phyloP scores from a whole-genome alignment of 2,797 vertebrate genomes.

The Paedocypris micromegethes region DNA sequence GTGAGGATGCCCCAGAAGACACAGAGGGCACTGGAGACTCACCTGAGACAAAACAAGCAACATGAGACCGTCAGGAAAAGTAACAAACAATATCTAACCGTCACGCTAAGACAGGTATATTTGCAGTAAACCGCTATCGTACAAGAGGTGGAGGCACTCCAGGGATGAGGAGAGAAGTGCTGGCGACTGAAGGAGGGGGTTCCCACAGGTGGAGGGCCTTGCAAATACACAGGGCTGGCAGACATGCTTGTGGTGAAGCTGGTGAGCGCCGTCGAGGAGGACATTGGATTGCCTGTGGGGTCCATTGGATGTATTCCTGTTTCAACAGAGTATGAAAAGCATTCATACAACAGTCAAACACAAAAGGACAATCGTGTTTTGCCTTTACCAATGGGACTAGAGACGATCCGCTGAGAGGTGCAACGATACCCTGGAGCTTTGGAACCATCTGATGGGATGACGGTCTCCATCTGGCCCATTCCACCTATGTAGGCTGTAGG shows the following conservation, averaged over 20 bases:
- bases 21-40: slow-evolving; percentile 92
- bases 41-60: slow-evolving; percentile 64
- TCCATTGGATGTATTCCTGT: slow-evolving; percentile 80
- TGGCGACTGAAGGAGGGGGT: slow-evolving; percentile 96
- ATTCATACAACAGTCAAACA: background rate
- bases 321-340: slow-evolving; percentile 12
- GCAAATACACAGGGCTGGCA: slow-evolving; percentile 90
- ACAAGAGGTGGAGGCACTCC: slow-evolving; percentile 97
- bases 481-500: slow-evolving; percentile 78
- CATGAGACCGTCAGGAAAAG: background rate
- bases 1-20: slow-evolving; percentile 87
- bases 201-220: slow-evolving; percentile 83
- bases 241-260: slow-evolving; percentile 91
- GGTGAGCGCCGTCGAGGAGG: slow-evolving; percentile 79
- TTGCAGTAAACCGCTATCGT: slow-evolving; percentile 45
- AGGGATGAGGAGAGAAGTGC: slow-evolving; percentile 99
- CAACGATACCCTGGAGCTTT: slow-evolving; percentile 96
- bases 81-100: background rate
- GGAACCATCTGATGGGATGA: slow-evolving; percentile 83
- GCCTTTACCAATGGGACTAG: slow-evolving; percentile 88
- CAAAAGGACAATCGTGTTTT: background rate
- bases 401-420: slow-evolving; percentile 84
- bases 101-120: background rate
- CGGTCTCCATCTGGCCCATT: slow-evolving; percentile 87
- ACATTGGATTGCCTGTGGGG: slow-evolving; percentile 73